Evolutionary conservation across 1,140 invertebrate genomes (phyloP), one percentile per base, ranked within the genome.

Genomic region (Diploscapter pachys): DNA sequence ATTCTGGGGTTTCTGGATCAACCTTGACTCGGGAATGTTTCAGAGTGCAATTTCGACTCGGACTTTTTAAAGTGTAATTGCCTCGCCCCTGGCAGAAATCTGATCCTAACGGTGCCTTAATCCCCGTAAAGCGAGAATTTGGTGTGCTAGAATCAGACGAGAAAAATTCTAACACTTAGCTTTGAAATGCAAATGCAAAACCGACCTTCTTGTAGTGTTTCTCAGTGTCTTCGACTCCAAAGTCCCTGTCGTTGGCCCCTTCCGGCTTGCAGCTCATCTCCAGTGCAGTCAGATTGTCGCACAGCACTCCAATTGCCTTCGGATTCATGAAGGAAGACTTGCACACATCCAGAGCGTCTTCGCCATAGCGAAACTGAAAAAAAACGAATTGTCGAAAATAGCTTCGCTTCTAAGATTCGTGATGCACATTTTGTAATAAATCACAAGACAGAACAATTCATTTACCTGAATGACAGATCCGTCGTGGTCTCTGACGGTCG

Each of bases 401-500:
- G 6, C 49, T 59, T 78, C 11, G 1, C 31, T 31, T 31, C 31
- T 31, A 31, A 31, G 31, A 74, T 9, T 53, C 13, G 79, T 63
- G 31, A 31, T 31, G 31, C 31, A 31, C 31, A 31, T 31, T 31
- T 31, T 0, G 31, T 31, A 31, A 31, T 59, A 59, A 59, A 13
- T 11, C 9, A 1, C 13, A 59, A 13, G 2, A 59, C 0, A 68
- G 31, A 68, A 54, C 52, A 74, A 78, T 56, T 72, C 0, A 31
- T 31, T 31, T 83, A 90, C 89, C 87, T 98, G 95, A 73, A 99
- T 90, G n/a, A 99, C 89, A 85, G 91, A 92, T 51, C 92, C 91
- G 87, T 99, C 96, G 77, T 91, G 92, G 86, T 99, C 96, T 73
- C 96, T 89, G 0, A 99, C 96, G 2, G 95, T 98, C 79, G 91